Percentiles rank a stretch among this genome's conserved stretches.
These are phyloP conservation scores for Spicauda simplicius DNA, from an alignment of 2,888 invertebrate species.

Conservation along the genomic window DNA sequence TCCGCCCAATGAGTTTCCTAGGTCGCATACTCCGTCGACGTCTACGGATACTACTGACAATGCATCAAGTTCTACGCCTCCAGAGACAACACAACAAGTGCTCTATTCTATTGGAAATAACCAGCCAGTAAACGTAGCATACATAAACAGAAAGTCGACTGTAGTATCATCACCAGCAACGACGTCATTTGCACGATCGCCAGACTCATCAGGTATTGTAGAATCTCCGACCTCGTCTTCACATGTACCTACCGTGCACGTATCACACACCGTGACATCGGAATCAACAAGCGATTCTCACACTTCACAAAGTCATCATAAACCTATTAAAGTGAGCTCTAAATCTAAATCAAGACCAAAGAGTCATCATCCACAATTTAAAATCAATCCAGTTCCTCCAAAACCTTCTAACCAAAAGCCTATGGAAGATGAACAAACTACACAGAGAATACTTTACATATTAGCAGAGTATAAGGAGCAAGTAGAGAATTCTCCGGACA, in stretches of 20 bases:
- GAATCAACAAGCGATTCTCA: constrained; percentile 57
- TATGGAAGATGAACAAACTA: constrained; percentile 92
- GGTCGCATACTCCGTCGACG: constrained; percentile 56
- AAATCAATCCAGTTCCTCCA: constrained; percentile 86
- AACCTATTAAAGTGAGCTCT: constrained; percentile 61
- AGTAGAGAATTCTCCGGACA: constrained; percentile 91
- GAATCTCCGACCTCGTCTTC: constrained; percentile 71
- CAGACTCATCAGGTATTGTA: constrained; percentile 69
- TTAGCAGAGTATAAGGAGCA: constrained; percentile 92
- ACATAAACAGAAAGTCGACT: constrained; percentile 73
- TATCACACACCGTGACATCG: constrained; percentile 63
- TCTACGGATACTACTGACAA: constrained; percentile 63
- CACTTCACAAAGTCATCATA: constrained; percentile 50
- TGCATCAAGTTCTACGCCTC: constrained; percentile 53
- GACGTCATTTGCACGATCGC: constrained; percentile 68
- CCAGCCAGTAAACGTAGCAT: constrained; percentile 70
- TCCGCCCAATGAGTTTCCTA: constrained; percentile 53
- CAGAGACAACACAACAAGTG: constrained; percentile 66
- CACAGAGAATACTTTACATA: constrained; percentile 91
- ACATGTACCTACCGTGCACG: constrained; percentile 51
- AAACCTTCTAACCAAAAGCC: constrained; percentile 87
- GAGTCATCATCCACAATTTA: constrained; percentile 84
- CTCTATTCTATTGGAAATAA: constrained; percentile 71
- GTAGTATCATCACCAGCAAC: constrained; percentile 60
- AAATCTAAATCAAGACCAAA: constrained; percentile 84